Evolutionary conservation across 2,888 invertebrate genomes (phyloP).

Genomic region (Gymnocheta viridis): DNA sequence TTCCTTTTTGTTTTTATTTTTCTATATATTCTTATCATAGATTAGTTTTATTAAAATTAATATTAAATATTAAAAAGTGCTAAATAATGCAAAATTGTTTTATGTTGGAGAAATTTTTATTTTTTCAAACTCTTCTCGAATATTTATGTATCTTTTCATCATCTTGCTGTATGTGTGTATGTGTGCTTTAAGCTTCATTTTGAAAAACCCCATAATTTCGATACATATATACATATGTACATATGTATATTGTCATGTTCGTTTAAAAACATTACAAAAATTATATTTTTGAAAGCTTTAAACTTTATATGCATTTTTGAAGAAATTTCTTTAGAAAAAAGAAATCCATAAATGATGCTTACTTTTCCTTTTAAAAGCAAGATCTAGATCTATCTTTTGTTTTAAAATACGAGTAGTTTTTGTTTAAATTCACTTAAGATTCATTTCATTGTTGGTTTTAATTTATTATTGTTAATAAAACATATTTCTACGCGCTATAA

Average conservation of each 20-base stretch:
- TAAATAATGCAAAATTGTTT: constrained; percentile 66
- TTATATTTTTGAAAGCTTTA: constrained; percentile 15
- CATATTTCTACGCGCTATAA: constrained; percentile 68
- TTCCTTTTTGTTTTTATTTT: constrained; percentile 23
- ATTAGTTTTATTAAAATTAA: constrained; percentile 41
- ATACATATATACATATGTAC: no score
- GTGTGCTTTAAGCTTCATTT: neutral
- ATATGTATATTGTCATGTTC: no score
- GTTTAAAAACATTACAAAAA: neutral
- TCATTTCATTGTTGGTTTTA: constrained; percentile 24
- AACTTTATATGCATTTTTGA: constrained; percentile 1
- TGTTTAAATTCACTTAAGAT: constrained; percentile 44
- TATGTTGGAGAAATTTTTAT: neutral
- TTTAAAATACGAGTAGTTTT: constrained; percentile 20
- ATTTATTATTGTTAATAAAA: constrained; percentile 54
- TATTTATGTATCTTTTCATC: neutral
- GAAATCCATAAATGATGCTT: neutral
- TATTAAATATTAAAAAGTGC: constrained; percentile 44
- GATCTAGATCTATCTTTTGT: no score
- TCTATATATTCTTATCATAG: constrained; percentile 35
- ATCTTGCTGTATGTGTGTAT: no score
- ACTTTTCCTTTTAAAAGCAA: constrained; percentile 18
- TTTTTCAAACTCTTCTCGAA: neutral
- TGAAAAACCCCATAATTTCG: no score
- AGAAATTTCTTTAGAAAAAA: constrained; percentile 6